Percentiles rank a stretch among this genome's conserved stretches.
phyloP scores from a whole-genome alignment of 2,888 invertebrate genomes.

The Horisme vitalbata region DNA sequence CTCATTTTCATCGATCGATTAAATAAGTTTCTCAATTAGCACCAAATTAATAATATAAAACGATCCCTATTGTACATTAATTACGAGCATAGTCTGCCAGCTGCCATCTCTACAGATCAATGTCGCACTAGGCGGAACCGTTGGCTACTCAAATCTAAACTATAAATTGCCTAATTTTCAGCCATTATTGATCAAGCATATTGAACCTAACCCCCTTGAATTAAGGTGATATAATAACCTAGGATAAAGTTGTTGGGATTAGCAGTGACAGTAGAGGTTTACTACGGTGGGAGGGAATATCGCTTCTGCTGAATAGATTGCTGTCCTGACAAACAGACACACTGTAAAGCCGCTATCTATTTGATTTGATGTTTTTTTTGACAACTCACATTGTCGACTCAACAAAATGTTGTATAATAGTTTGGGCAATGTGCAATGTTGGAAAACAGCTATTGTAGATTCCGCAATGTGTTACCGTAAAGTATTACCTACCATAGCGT shows the following conservation, averaged over 20 bases:
- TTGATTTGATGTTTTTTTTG: no score
- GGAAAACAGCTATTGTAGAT: no score
- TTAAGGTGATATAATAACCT: constrained; percentile 30
- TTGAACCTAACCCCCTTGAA: constrained; percentile 14
- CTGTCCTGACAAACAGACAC: constrained; percentile 3
- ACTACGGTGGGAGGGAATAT: constrained; percentile 31
- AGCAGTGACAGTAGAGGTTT: constrained; percentile 36
- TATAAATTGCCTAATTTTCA: constrained; percentile 26
- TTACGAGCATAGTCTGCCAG: constrained; percentile 39
- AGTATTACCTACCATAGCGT: no score
- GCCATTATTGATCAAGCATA: constrained; percentile 17
- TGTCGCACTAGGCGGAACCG: constrained; percentile 63
- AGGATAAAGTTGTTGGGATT: constrained; percentile 28
- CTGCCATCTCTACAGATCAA: constrained; percentile 52
- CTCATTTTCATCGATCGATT: no score
- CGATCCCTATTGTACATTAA: neutral
- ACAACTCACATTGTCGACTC: no score
- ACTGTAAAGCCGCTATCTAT: no score
- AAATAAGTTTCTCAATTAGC: no score
- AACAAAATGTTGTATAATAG: no score
- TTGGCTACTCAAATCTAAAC: constrained; percentile 45
- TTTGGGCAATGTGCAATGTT: no score
- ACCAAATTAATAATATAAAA: no score
- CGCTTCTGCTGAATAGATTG: constrained; percentile 42
- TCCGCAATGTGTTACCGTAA: no score